phyloP scores from a whole-genome alignment of 2,113 vertebrate genomes.

The Phyllostomus hastatus region DNA sequence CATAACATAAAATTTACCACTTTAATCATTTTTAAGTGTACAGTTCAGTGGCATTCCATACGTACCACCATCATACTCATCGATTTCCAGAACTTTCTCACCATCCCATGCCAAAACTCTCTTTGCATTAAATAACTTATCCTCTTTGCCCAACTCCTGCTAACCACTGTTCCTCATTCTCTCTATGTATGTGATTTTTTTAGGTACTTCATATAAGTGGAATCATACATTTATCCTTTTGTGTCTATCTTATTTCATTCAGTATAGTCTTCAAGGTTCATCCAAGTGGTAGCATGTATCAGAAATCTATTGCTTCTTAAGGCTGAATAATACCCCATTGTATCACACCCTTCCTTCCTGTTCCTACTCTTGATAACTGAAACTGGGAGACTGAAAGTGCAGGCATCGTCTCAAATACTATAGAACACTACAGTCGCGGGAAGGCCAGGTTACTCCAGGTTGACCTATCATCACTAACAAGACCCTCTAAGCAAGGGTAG shows the following conservation, averaged over 20 bases:
- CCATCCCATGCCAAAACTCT: not conserved
- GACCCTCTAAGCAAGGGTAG: not conserved
- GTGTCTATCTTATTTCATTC: not conserved
- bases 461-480: not conserved
- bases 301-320: not conserved
- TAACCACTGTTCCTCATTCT: not conserved
- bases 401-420: not conserved
- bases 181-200: not conserved
- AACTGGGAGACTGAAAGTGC: not conserved
- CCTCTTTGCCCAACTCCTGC: not conserved
- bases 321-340: not conserved
- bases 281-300: not conserved
- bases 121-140: not conserved
- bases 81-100: not conserved
- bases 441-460: not conserved
- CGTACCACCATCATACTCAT: not conserved
- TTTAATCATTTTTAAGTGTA: not conserved
- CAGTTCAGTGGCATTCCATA: not conserved
- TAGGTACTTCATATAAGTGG: not conserved
- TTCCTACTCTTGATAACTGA: not conserved
- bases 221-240: not conserved
- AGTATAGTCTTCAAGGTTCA: not conserved
- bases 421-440: not conserved
- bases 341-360: not conserved
- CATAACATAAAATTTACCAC: not conserved